Percentiles rank a stretch among this genome's conserved stretches.
Conservation (phyloP, 2,113 vertebrate genomes). For the Malurus alboscapulatus region DNA sequence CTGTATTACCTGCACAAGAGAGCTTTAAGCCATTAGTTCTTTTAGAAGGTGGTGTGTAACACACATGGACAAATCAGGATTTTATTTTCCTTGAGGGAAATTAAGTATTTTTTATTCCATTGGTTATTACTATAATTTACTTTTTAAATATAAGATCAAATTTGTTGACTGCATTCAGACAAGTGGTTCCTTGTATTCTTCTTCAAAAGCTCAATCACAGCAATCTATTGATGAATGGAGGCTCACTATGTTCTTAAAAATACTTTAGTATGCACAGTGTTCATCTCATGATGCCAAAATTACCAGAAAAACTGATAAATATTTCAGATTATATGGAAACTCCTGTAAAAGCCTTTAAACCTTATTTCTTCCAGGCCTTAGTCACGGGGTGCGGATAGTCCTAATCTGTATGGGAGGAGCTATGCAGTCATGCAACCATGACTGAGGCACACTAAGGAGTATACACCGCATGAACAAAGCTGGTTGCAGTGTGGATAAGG, state of each 20-base stretch:
- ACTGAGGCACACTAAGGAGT: background rate
- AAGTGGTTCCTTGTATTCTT: background rate
- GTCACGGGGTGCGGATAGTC: slow-evolving; percentile 2
- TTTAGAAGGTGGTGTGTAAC: background rate
- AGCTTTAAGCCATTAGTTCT: background rate
- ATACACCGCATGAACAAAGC: background rate
- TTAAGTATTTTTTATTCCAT: background rate
- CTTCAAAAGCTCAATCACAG: background rate
- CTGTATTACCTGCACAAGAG: background rate
- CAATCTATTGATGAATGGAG: background rate
- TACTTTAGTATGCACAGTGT: background rate
- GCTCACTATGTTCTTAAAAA: background rate
- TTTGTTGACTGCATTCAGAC: background rate
- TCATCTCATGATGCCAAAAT: background rate
- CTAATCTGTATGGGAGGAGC: slow-evolving; percentile 12
- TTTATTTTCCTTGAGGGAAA: background rate
- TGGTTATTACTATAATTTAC: background rate
- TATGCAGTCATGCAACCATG: background rate
- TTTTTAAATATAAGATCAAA: background rate
- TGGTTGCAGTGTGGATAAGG: background rate
- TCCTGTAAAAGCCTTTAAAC: background rate
- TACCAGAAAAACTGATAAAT: background rate
- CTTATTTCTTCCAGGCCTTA: background rate
- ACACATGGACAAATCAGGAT: background rate
- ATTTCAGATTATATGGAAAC: background rate